phyloP scores from a whole-genome alignment of 2,797 vertebrate genomes.

The Brachyalestes nurse region DNA sequence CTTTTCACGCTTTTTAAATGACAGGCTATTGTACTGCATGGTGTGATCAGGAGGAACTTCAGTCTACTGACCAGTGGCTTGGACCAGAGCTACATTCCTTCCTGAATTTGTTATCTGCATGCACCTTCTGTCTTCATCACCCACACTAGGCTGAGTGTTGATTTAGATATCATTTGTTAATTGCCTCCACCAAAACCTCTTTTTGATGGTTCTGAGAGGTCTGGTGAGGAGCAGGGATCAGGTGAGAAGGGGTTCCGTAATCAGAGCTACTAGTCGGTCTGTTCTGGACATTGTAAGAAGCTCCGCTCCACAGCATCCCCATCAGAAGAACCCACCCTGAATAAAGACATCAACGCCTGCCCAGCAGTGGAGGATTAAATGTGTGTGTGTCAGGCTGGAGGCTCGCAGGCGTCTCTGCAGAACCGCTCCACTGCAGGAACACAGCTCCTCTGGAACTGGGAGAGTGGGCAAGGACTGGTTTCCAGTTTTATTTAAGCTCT shows the following conservation, averaged over 20 bases:
- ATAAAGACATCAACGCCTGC: neutral
- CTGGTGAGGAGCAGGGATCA: constrained; percentile 5
- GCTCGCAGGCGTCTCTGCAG: no score
- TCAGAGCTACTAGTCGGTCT: neutral
- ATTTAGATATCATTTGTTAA: neutral
- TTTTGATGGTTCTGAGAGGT: no score
- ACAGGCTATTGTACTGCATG: neutral
- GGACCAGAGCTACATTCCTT: no score
- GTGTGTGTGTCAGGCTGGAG: no score
- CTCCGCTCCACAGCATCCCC: neutral
- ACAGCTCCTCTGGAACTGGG: no score
- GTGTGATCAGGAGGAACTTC: neutral
- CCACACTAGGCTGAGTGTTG: neutral
- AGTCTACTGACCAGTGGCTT: neutral
- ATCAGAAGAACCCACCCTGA: neutral
- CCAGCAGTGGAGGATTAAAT: neutral
- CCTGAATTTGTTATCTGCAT: neutral
- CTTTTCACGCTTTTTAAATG: neutral
- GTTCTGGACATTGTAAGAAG: neutral
- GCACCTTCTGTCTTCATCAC: neutral
- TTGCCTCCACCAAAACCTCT: neutral
- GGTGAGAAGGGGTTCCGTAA: constrained; percentile 44
- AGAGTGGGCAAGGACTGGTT: constrained; percentile 21
- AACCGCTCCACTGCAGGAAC: no score
- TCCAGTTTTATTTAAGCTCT: constrained; percentile 60